Base-by-base conservation (phyloP, 2,888 invertebrate species). In the Caenorhabditis sinica region DNA sequence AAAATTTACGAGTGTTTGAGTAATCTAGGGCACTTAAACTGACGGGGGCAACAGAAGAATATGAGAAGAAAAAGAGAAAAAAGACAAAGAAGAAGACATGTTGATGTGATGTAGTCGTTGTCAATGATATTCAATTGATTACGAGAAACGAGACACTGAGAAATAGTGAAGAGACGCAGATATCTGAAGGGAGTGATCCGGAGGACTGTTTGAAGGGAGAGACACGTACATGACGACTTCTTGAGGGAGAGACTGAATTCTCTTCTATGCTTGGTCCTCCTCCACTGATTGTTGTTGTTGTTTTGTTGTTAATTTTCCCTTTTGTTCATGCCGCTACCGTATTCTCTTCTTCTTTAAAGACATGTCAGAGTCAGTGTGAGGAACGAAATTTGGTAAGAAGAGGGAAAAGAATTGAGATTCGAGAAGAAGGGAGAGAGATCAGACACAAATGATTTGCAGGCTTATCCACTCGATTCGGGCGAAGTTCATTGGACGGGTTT, bases 301-400 rank as follows among this genome's bases (percentile, higher is more conserved):
- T 49, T 20, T 49, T 49, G 2, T 8, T 13, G 8, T 49, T 49
- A 5, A 11, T 49, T 49, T 20, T 49, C 49, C 49, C 56, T 56
- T 25, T 28, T 56, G 9, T 63, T 33, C 9, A 68, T n/a, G 43
- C 82, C 1, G 86, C 89, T 15, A 90, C 90, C 13, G 87, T 90
- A 20, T 90, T 90, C 82, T 90, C 89, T 13, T 89, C 89, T 17
- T 89, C 89, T 3, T 69, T 89, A 40, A 90, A 91, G 71, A 75
- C 82, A 13, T 91, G 90, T 73, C 87, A 89, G 73, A 87, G 86
- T 56, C 90, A 90, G 60, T 91, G 91, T 65, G 80, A 88, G n/a
- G 90, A 90, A 51, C 66, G 87, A 49, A 91, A 90, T 84, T 84
- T 91, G 83, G 91, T 91, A 58, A 63, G 56, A 28, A 15, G 23